Evolutionary conservation across 2,797 vertebrate species (phyloP).

Genomic region (Mycteria americana): DNA sequence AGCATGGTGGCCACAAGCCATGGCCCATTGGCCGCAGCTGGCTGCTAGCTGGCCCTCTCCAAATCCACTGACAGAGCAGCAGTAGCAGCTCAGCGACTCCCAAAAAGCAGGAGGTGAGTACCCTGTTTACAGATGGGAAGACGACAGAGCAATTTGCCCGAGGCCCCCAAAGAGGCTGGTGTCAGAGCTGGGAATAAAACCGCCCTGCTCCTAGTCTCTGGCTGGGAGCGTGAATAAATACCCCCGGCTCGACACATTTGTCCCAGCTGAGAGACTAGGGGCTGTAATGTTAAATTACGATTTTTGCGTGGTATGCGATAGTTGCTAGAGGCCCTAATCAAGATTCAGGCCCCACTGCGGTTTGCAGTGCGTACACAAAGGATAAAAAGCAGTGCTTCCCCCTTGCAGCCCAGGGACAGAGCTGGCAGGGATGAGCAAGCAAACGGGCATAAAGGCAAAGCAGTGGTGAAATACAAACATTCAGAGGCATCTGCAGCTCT

Average conservation of each 20-base stretch:
- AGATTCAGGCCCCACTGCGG: background rate
- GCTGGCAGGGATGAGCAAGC: background rate
- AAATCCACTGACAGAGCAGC: background rate
- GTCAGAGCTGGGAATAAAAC: background rate
- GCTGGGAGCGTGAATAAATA: background rate
- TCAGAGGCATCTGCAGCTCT: background rate
- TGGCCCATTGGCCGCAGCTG: background rate
- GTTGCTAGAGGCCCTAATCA: background rate
- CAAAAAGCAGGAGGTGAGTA: background rate
- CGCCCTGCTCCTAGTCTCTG: background rate
- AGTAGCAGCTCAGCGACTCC: accelerated
- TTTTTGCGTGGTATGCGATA: background rate
- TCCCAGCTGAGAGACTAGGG: background rate
- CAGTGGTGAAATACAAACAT: background rate
- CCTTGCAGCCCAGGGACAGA: background rate
- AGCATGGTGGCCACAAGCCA: accelerated
- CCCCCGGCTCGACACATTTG: accelerated
- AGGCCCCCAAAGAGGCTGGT: background rate
- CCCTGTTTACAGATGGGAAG: background rate
- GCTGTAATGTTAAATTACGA: background rate
- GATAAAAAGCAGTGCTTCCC: background rate
- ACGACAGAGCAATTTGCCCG: background rate
- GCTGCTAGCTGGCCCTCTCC: accelerated
- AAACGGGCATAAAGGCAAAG: background rate
- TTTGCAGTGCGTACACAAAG: background rate